Evolutionary conservation across 2,113 vertebrate species (phyloP).

Genomic region (Hippopotamus amphibius): DNA sequence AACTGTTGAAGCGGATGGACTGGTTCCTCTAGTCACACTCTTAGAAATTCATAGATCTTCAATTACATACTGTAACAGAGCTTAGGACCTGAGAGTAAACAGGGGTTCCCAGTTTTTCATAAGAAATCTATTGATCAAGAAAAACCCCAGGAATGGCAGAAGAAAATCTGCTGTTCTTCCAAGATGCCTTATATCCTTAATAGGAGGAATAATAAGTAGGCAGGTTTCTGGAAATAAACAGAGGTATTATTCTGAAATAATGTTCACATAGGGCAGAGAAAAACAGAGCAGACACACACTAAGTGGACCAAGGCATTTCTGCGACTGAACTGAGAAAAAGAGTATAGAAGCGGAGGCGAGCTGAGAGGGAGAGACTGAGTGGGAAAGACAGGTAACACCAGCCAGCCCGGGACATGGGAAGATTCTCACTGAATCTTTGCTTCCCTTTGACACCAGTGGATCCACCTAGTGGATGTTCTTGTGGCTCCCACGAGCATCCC

Average conservation of each 20-base stretch:
- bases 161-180: neutral
- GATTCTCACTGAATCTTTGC: neutral
- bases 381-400: fast-evolving
- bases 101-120: neutral
- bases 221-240: slow-evolving; percentile 20
- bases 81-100: neutral
- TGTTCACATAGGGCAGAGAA: neutral
- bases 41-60: neutral
- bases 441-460: neutral
- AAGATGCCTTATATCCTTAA: neutral
- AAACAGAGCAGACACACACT: neutral
- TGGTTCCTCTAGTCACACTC: neutral
- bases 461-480: neutral
- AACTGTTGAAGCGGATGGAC: neutral
- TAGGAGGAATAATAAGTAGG: slow-evolving; percentile 1
- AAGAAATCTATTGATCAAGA: slow-evolving; percentile 3
- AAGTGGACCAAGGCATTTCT: neutral
- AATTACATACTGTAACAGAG: neutral
- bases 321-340: neutral
- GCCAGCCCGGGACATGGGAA: neutral
- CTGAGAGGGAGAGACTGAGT: neutral
- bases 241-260: neutral
- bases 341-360: fast-evolving
- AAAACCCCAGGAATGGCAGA: neutral
- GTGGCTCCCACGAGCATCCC: neutral